A percentile compares a stretch with the other conserved stretches of the same genome.
phyloP scores from a whole-genome alignment of 1,140 invertebrate species.

The Homalodisca vitripennis region DNA sequence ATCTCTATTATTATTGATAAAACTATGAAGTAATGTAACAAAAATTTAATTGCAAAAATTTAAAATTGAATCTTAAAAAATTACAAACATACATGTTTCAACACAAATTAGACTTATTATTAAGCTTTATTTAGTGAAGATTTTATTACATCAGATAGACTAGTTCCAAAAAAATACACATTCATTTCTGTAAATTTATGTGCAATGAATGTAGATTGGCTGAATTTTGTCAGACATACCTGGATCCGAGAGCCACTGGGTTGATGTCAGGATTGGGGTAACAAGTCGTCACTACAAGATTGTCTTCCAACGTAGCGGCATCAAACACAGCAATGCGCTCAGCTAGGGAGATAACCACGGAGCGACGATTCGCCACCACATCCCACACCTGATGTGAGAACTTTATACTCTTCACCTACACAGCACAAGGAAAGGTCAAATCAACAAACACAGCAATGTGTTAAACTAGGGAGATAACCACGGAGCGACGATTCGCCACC shows the following conservation, averaged over 20 bases:
- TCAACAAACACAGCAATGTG: slow-evolving; percentile 89
- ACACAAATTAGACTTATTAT: too few species aligned
- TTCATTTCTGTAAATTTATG: too few species aligned
- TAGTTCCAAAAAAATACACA: too few species aligned
- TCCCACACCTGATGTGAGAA: slow-evolving; percentile 90
- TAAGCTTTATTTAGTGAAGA: too few species aligned
- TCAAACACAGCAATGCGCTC: slow-evolving; percentile 92
- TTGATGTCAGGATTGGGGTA: slow-evolving; percentile 86
- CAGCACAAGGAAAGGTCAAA: too few species aligned
- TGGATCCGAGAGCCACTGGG: slow-evolving; percentile 84
- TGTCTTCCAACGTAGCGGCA: slow-evolving; percentile 81
- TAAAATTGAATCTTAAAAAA: too few species aligned
- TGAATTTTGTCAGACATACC: slow-evolving; percentile 47
- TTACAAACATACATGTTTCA: too few species aligned
- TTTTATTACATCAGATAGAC: too few species aligned
- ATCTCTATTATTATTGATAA: too few species aligned
- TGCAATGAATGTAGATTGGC: too few species aligned
- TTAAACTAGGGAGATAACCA: slow-evolving; percentile 86
- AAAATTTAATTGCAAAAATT: too few species aligned
- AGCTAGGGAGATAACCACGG: slow-evolving; percentile 81
- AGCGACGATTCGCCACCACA: slow-evolving; percentile 78
- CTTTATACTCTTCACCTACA: slow-evolving; percentile 78
- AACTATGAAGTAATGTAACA: too few species aligned
- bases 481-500: slow-evolving; percentile 73
- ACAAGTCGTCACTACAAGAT: slow-evolving; percentile 84